These are phyloP conservation scores for Xenopus borealis DNA, from an alignment of 2,113 vertebrate species.

Conservation along the genomic window DNA sequence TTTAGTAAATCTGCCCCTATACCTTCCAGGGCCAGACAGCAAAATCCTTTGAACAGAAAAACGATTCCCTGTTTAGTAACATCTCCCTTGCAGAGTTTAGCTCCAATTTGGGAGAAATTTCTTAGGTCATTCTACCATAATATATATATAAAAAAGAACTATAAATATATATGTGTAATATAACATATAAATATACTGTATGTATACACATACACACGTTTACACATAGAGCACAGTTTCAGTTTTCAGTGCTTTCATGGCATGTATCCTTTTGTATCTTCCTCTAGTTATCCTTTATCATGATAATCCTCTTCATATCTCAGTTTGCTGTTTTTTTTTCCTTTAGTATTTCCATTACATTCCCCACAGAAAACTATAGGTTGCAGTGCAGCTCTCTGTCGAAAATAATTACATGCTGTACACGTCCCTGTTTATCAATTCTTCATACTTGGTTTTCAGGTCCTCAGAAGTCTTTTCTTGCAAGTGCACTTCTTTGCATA, in stretches of 20 bases:
- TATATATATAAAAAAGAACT: too few species aligned
- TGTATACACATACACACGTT: too few species aligned
- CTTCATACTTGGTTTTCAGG: conserved; percentile 38
- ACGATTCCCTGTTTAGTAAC: too few species aligned
- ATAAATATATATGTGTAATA: too few species aligned
- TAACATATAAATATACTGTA: too few species aligned
- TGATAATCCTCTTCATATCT: conserved; percentile 6
- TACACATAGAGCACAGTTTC: too few species aligned
- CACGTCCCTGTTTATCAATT: conserved; percentile 38
- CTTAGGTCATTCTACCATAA: too few species aligned
- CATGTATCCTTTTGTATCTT: conserved; percentile 7
- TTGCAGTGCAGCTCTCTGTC: conserved; percentile 13
- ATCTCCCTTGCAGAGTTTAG: too few species aligned
- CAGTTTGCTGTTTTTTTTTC: not conserved
- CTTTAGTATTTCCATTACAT: not conserved
- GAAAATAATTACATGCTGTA: conserved; percentile 14
- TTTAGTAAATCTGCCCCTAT: too few species aligned
- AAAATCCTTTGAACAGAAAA: too few species aligned
- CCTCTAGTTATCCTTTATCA: not conserved
- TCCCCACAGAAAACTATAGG: conserved; percentile 6
- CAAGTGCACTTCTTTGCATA: conserved; percentile 38
- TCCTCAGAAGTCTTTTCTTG: conserved; percentile 37
- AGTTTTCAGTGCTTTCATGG: conserved; percentile 7
- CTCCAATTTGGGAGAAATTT: too few species aligned
- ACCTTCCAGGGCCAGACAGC: too few species aligned